phyloP scores from a whole-genome alignment of 2,797 vertebrate genomes.

The Liparis tanakae region DNA sequence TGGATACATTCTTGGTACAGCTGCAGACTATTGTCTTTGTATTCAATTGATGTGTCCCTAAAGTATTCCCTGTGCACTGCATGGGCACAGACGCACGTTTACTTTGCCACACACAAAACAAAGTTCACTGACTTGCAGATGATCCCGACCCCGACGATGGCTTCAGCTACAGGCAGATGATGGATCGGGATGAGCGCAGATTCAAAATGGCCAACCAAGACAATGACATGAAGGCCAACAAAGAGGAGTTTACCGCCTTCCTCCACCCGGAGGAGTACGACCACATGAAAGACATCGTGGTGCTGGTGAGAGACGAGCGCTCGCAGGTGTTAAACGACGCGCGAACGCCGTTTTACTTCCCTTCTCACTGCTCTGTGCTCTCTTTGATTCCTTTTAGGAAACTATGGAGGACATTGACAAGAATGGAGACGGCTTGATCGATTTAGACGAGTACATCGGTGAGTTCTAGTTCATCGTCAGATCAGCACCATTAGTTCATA shows the following conservation, averaged over 20 bases:
- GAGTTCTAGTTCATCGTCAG: conserved; percentile 56
- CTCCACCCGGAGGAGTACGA: conserved; percentile 97
- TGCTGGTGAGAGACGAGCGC: conserved; percentile 84
- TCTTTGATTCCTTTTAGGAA: conserved; percentile 82
- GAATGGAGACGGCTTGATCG: conserved; percentile 95
- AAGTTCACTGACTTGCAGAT: conserved; percentile 77
- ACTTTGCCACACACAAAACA: background rate
- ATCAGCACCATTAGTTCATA: background rate
- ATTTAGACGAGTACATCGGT: conserved; percentile 98
- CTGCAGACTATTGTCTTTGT: background rate
- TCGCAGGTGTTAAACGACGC: background rate
- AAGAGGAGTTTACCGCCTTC: conserved; percentile 98
- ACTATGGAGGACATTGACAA: conserved; percentile 99
- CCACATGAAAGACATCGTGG: conserved; percentile 99
- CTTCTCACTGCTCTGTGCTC: conserved; percentile 3
- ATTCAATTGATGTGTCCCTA: background rate
- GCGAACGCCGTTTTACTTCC: background rate
- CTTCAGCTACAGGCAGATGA: conserved; percentile 98
- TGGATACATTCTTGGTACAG: conserved; percentile 93
- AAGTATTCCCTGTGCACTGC: background rate
- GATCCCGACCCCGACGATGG: conserved; percentile 95
- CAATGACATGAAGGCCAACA: conserved; percentile 89
- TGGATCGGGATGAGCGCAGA: conserved; percentile 94
- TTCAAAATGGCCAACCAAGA: conserved; percentile 95
- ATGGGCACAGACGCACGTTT: background rate